Percentiles rank a stretch among this genome's conserved stretches.
These are phyloP conservation scores for Ectemnius cavifrons DNA, from an alignment of 2,888 invertebrate species.

Conservation along the genomic window DNA sequence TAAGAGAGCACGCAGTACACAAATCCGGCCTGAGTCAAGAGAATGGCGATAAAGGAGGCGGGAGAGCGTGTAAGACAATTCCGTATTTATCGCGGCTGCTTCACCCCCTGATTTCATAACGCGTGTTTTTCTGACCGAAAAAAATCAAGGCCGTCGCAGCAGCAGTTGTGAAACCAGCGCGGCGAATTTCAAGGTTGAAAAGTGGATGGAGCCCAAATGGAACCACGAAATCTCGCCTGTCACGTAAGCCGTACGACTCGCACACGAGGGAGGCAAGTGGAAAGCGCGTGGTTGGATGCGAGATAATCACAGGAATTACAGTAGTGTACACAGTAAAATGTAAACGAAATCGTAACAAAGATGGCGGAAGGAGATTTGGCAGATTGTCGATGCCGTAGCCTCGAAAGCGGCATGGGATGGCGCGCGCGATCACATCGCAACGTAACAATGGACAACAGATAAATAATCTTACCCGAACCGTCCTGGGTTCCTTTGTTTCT, in stretches of 20 bases:
- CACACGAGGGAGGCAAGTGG: background rate
- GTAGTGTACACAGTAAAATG: slow-evolving; percentile 60
- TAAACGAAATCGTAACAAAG: slow-evolving; percentile 69
- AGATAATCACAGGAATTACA: slow-evolving; percentile 29
- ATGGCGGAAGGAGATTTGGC: slow-evolving; percentile 69
- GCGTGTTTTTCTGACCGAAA: slow-evolving; percentile 49
- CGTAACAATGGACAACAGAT: slow-evolving; percentile 14
- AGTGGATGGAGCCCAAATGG: background rate
- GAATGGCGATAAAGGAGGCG: too few relatives aligned
- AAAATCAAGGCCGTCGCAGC: slow-evolving; percentile 60
- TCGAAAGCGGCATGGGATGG: slow-evolving; percentile 9
- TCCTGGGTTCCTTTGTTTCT: slow-evolving; percentile 29
- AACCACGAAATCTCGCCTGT: background rate
- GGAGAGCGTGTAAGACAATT: too few relatives aligned
- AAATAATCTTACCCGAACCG: slow-evolving; percentile 43
- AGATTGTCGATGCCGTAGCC: slow-evolving; percentile 41
- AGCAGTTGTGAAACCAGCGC: slow-evolving; percentile 55
- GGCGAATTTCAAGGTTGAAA: slow-evolving; percentile 28
- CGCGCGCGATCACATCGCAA: background rate
- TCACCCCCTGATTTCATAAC: slow-evolving; percentile 53
- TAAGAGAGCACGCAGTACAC: too few relatives aligned
- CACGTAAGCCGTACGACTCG: background rate
- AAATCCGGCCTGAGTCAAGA: too few relatives aligned
- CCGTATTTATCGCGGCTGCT: slow-evolving; percentile 21
- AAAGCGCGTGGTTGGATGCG: background rate